phyloP scores from a whole-genome alignment of 2,888 invertebrate genomes.

The Caenorhabditis virilis region DNA sequence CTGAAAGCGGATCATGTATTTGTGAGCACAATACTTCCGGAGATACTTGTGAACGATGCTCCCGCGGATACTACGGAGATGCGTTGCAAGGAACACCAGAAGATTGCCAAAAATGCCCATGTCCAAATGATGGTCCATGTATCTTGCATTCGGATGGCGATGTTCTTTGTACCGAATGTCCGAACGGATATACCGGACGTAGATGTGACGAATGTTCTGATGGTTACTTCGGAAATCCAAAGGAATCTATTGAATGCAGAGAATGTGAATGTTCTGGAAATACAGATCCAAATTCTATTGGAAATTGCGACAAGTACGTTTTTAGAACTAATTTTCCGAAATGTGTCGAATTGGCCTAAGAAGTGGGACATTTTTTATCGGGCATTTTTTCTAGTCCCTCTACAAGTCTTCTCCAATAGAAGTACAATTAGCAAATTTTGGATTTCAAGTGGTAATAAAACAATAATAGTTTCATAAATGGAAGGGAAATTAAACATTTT shows the following conservation, averaged over 20 bases:
- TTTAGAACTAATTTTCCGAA: too few species aligned
- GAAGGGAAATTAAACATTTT: too few species aligned
- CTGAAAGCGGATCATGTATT: constrained; percentile 90
- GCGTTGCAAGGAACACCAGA: constrained; percentile 75
- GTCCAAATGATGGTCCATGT: constrained; percentile 89
- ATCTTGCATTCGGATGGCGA: constrained; percentile 81
- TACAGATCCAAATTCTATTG: constrained; percentile 86
- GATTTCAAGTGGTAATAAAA: too few species aligned
- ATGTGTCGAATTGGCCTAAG: too few species aligned
- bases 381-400: too few species aligned
- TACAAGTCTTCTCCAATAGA: too few species aligned
- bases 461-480: too few species aligned
- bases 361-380: too few species aligned
- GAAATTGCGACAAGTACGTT: constrained; percentile 83
- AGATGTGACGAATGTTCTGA: constrained; percentile 90
- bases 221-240: constrained; percentile 89
- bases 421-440: too few species aligned
- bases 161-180: constrained; percentile 88
- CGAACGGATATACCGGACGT: constrained; percentile 81
- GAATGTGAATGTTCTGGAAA: constrained; percentile 73
- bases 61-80: constrained; percentile 92
- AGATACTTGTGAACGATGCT: constrained; percentile 91
- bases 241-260: constrained; percentile 72
- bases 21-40: constrained; percentile 95
- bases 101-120: constrained; percentile 78